Evolutionary conservation across 2,113 vertebrate species (phyloP), one percentile per base, ranked within the genome.

Genomic region (Centrocercus urophasianus): DNA sequence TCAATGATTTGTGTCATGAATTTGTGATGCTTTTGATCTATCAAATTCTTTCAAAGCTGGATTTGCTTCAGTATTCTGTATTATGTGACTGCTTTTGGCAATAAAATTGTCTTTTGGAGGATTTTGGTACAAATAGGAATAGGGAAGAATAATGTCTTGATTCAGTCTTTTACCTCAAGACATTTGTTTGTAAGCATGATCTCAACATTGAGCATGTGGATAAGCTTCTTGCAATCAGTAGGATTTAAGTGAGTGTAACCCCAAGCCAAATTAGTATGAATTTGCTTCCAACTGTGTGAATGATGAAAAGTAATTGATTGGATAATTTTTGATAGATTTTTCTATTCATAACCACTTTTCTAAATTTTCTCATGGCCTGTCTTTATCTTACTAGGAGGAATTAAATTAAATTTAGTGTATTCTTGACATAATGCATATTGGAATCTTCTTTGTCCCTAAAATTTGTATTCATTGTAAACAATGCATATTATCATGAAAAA

Each of bases 281-380:
- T 93, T 89, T 91, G 10, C 42, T 87, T 69, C 83, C 38, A 90
- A 36, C 43, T 90, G 73, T 77, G 61, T 64, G 43, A 90, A 32
- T 91, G 83, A 80, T 80, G 73, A 78, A 74, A 78, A 87, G 34
- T 57, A 83, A 82, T 81, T 42, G 64, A 89, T 52, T 74, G 24
- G 38, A 80, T 81, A 5, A 54, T 93, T 94, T 88, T 67, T 38
- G 27, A 81, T 89, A 16, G 32, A 50, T 78, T 91, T 93, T 83
- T 75, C 22, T 81, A 28, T 72, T 73, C 56, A 76, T n/a, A 28
- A 60, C 7, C 7, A 61, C n/a, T 20, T 78, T 91, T 21, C 18
- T 76, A 40, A 43, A 57, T 7, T 86, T 83, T 89, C 48, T 91
- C 28, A 83, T 91, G 15, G 43, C 17, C 24, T 90, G 56, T 12